Conservation (phyloP, 1,140 invertebrate species). For the Hesperophylax magnus region DNA sequence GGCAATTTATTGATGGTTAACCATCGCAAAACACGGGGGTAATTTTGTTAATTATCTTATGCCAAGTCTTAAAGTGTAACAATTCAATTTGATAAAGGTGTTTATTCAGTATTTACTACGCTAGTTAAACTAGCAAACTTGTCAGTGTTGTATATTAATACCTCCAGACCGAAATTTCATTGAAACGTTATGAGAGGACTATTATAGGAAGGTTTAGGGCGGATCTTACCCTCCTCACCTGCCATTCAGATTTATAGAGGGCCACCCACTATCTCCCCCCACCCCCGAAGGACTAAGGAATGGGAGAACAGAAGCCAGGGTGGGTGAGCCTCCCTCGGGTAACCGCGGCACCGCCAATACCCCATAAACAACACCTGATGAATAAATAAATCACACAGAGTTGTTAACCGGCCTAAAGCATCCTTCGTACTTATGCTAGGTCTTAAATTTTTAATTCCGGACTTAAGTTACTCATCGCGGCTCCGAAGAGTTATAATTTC, state of each 20-base stretch:
- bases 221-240: slow-evolving; percentile 16
- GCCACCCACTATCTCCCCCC: not conserved
- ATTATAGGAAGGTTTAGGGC: not conserved
- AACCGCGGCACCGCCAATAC: slow-evolving; percentile 37
- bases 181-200: slow-evolving; percentile 23
- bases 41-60: slow-evolving; percentile 11
- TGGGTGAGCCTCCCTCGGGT: not conserved
- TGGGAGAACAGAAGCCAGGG: not conserved
- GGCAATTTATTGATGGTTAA: no score
- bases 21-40: no score
- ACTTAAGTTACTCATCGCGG: slow-evolving; percentile 21
- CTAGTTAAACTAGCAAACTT: slow-evolving; percentile 8
- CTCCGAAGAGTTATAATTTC: slow-evolving; percentile 8
- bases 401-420: slow-evolving; percentile 36
- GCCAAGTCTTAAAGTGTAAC: not conserved
- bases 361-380: slow-evolving; percentile 56
- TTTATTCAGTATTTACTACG: slow-evolving; percentile 14
- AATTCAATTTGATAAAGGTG: slow-evolving; percentile 7
- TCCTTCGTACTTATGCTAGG: no score
- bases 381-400: slow-evolving; percentile 54
- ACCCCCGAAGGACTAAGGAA: not conserved
- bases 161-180: slow-evolving; percentile 16
- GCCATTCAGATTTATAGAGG: slow-evolving; percentile 18
- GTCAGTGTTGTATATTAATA: slow-evolving; percentile 29
- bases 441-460: slow-evolving; percentile 26